Conservation (phyloP, 2,888 invertebrate genomes). For the Caenorhabditis sp. region DNA sequence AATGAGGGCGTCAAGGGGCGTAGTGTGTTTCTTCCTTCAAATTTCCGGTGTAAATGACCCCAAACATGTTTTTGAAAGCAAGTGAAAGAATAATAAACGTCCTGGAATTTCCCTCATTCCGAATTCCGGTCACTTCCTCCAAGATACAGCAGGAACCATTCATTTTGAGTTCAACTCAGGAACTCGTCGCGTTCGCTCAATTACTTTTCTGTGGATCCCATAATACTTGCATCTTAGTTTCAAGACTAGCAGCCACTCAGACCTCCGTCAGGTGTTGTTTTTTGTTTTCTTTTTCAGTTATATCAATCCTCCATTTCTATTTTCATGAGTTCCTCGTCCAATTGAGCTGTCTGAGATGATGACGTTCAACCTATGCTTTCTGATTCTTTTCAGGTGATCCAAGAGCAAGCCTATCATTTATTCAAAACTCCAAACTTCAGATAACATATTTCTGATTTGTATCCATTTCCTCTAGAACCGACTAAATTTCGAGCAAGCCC, state of each 20-base stretch:
- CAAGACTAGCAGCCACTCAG: not conserved
- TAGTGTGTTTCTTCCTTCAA: conserved; percentile 17
- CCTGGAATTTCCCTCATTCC: not conserved
- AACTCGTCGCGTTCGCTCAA: not conserved
- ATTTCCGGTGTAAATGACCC: conserved; percentile 34
- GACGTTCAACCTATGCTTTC: conserved; percentile 2
- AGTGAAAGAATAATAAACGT: not conserved
- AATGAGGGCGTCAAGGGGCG: conserved; percentile 27
- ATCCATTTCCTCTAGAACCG: not conserved
- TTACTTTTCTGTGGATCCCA: not conserved
- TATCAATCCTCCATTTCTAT: conserved; percentile 15
- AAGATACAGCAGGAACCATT: not conserved
- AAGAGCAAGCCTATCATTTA: not conserved
- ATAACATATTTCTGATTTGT: not conserved
- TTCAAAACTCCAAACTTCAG: not conserved
- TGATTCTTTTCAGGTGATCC: conserved; percentile 13
- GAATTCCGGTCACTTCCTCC: conserved; percentile 16
- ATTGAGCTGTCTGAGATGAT: conserved; percentile 13
- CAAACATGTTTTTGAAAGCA: conserved; percentile 22
- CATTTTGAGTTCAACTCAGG: not conserved
- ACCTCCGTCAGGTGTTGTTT: conserved; percentile 20
- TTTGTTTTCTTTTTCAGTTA: conserved; percentile 12
- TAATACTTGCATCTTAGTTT: conserved; percentile 1
- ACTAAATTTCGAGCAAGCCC: not conserved
- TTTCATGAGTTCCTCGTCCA: conserved; percentile 6